A percentile compares a stretch with the other conserved stretches of the same genome.
phyloP scores from a whole-genome alignment of 2,797 vertebrate species.

The Lepilemur ruficaudatus region DNA sequence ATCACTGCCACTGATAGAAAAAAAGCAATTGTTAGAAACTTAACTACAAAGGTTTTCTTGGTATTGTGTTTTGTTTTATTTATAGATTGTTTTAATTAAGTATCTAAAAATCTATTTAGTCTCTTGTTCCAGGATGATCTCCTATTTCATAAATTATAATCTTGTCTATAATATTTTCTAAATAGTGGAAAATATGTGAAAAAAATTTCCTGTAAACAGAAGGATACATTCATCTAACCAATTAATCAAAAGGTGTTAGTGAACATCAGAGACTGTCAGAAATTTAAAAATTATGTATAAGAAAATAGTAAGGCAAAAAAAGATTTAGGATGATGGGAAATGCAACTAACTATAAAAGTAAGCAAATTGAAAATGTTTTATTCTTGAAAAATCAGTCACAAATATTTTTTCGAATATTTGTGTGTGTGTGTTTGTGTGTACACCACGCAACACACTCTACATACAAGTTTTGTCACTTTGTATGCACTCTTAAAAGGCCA shows the following conservation, averaged over 20 bases:
- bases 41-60: slow-evolving; percentile 32
- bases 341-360: background rate
- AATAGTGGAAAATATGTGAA: background rate
- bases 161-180: slow-evolving; percentile 16
- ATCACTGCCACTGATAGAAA: background rate
- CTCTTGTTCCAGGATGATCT: background rate
- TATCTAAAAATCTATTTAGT: slow-evolving; percentile 49
- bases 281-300: background rate
- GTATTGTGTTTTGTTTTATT: slow-evolving; percentile 48
- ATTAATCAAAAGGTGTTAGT: background rate
- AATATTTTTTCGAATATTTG: background rate
- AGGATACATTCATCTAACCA: background rate
- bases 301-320: background rate
- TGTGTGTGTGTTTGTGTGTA: background rate
- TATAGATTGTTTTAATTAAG: slow-evolving; percentile 45
- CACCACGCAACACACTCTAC: background rate
- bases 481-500: background rate
- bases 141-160: slow-evolving; percentile 30
- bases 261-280: background rate
- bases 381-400: background rate
- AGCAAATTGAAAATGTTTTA: background rate
- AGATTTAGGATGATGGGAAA: background rate
- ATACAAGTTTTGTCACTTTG: background rate
- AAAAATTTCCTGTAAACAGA: background rate
- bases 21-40: background rate